Evolutionary conservation across 2,888 invertebrate genomes (phyloP).

Genomic region (Drosophila ezoana): DNA sequence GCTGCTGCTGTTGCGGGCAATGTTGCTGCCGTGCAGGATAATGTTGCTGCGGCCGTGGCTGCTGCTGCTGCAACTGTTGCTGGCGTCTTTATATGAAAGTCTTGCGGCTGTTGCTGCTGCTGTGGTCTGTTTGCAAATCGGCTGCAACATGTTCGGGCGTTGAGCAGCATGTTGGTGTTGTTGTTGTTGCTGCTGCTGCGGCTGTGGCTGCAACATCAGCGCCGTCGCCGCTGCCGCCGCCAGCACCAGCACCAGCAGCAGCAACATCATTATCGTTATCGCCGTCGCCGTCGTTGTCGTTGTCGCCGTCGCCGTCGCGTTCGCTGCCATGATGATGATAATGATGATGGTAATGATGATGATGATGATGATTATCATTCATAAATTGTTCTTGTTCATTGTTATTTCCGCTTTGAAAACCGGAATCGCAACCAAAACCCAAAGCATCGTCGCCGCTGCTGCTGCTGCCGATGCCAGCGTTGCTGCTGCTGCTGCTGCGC

Average conservation of each 20-base stretch:
- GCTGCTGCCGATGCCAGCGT: slow-evolving; percentile 20
- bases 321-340: slow-evolving; percentile 54
- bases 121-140: slow-evolving; percentile 20
- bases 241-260: slow-evolving; percentile 30
- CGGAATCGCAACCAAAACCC: slow-evolving; percentile 69
- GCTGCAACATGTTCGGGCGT: slow-evolving; percentile 31
- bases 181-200: slow-evolving; percentile 21
- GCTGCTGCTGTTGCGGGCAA: slow-evolving; percentile 22
- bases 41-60: slow-evolving; percentile 25
- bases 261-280: slow-evolving; percentile 30
- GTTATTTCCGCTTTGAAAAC: slow-evolving; percentile 77
- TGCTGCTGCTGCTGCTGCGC: slow-evolving; percentile 34
- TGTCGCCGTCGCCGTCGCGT: slow-evolving; percentile 34
- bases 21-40: slow-evolving; percentile 39
- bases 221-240: slow-evolving; percentile 1
- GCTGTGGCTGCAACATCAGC: slow-evolving; percentile 17
- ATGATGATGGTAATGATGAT: slow-evolving; percentile 72
- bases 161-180: slow-evolving; percentile 27
- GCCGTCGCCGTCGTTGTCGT: slow-evolving; percentile 22
- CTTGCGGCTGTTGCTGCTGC: slow-evolving; percentile 33
- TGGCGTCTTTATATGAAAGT: slow-evolving; percentile 31
- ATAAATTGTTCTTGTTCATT: slow-evolving; percentile 73
- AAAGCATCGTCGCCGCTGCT: slow-evolving; percentile 35
- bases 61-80: slow-evolving; percentile 17
- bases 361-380: slow-evolving; percentile 71